Base-by-base conservation (phyloP, 64 coral and sea anemone species). In the Astreopora myriophthalma region DNA sequence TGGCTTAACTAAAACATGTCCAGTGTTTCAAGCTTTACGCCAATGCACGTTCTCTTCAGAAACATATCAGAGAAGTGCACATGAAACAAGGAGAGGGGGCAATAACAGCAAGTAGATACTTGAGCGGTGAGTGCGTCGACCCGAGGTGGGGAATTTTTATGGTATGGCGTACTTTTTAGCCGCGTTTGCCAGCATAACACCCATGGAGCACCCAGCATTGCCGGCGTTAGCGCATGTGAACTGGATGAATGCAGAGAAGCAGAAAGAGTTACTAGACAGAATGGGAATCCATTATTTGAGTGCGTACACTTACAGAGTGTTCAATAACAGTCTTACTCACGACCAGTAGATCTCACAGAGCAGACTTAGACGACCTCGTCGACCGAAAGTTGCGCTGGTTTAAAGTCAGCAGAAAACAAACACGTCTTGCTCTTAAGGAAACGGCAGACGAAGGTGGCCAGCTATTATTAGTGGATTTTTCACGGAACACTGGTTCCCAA, bases 51-150 rank as follows among this genome's bases (percentile, higher is more conserved):
- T 23, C 80, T n/a, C 55, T 85, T 23, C 80, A 85, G 34, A 0
- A 57, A 19, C 80, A 85, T 24, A 29, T 85, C 20, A 65, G 80
- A 85, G 57, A 85, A 64, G 51, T 63, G 10, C 60, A 85, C 10
- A 34, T 65, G 10, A 85, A 35, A 62, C 38, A 85, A 36, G 3
- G 8, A 1, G 0, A 85, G 0, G 80, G 80, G 19, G 49, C 58
- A 19, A 62, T 85, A 31, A 57, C 52, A 3, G 58, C 80, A 6
- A 58, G 58, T 22, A 65, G 34, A 63, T 65, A 68, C 35, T 65
- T 85, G 27, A 62, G 16, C 2, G 80, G 80, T 24, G 13, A 65
- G 16, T 85, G 80, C 22, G 80, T 85, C 1, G 52, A 85, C 34
- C n/a, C 65, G 2, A 85, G 22, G 5, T 65, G 55, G 2, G 80